Base-by-base conservation (phyloP, 1,140 invertebrate species). In the Streblospio benedicti region DNA sequence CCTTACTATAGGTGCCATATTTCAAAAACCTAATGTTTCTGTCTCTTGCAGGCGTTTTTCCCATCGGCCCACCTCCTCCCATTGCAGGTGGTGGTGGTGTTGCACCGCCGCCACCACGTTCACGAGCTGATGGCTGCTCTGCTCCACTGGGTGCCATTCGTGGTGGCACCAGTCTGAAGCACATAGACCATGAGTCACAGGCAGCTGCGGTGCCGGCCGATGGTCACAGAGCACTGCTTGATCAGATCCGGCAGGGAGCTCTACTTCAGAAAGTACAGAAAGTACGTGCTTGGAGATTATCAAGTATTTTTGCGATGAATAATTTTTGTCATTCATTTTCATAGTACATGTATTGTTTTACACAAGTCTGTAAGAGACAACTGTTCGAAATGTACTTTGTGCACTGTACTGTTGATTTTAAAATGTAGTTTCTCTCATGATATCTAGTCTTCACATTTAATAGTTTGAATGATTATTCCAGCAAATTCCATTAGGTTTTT, bases 61-160 rank as follows among this genome's bases (percentile, higher is more conserved):
- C 58, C 12, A 67, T 66, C 47, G 61, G 65, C 1, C 65, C 68
- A 32, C 61, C 47, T 12, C 60, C 62, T 23, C 60, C 65, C 16
- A 68, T 64, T 25, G 59, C 65, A 4, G 43, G 55, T 18, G 54
- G 51, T 1, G 60, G 64, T 30, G 57, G 60, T 28, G 63, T 61
- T 0, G 30, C 51, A 4, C 54, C 63, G 12, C 69, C 66, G 4
- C 64, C 65, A n/a, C 66, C 66, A 16, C 50, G 68, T 66, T 25
- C 61, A 68, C 56, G n/a, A 55, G 52, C 1, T 20, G 86, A 88
- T 75, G 67, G 81, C 3, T 79, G 83, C 12, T 81, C 83, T 49
- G 85, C 85, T 35, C 81, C 93, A 2, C 83, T 93, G 84, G 85
- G 88, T 55, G 85, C 85, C 57, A 92, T 93, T 66, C 79, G 86